Evolutionary conservation across 30 jellyfish, hydroid and myxozoan species (phyloP).

Genomic region (Turritopsis rubra): DNA sequence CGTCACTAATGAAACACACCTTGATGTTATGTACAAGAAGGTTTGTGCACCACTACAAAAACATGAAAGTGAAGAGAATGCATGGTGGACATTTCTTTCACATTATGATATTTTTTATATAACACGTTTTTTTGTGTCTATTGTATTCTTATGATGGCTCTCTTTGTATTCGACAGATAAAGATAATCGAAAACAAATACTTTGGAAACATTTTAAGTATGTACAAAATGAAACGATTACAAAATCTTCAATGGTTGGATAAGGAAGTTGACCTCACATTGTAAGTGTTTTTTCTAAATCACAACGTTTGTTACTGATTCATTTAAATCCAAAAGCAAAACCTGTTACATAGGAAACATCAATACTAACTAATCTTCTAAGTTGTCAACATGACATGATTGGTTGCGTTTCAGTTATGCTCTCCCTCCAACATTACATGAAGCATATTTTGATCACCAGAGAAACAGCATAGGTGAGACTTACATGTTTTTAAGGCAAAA

Average conservation of each 20-base stretch:
- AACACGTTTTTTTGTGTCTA: too few species aligned
- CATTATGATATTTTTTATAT: too few species aligned
- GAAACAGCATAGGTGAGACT: slow-evolving; percentile 77
- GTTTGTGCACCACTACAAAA: not conserved
- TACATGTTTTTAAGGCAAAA: too few species aligned
- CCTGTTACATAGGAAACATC: not conserved
- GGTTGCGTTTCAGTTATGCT: slow-evolving; percentile 46
- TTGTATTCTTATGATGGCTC: too few species aligned
- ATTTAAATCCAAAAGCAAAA: not conserved
- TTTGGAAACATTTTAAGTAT: slow-evolving; percentile 51
- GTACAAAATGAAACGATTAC: slow-evolving; percentile 18
- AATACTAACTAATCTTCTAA: too few species aligned
- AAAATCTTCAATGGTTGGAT: slow-evolving; percentile 28
- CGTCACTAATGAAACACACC: slow-evolving; percentile 27
- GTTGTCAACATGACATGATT: too few species aligned
- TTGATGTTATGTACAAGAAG: slow-evolving; percentile 18
- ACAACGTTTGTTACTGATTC: not conserved
- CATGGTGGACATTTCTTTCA: not conserved
- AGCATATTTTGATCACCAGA: slow-evolving; percentile 76
- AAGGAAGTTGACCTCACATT: slow-evolving; percentile 62
- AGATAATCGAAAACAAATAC: slow-evolving; percentile 29
- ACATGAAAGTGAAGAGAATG: too few species aligned
- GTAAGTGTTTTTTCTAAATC: slow-evolving; percentile 37
- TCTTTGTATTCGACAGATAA: slow-evolving; percentile 20
- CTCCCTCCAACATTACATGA: slow-evolving; percentile 87